Conservation (phyloP, 2,888 invertebrate species). For the Machimus atricapillus region DNA sequence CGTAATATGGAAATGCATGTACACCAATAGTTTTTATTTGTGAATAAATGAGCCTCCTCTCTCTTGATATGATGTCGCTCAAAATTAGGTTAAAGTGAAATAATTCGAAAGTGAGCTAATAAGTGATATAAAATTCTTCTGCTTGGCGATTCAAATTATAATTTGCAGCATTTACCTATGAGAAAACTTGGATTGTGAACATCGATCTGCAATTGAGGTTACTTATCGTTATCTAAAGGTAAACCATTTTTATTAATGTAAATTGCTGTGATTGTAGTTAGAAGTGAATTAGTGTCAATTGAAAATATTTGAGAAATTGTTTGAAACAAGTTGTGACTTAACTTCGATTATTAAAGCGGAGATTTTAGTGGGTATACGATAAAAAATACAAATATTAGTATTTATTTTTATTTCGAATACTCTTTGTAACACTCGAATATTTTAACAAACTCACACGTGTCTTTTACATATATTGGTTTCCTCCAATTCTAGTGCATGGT, state of each 20-base stretch:
- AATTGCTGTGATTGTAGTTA: background rate
- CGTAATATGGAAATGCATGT: background rate
- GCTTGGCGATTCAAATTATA: background rate
- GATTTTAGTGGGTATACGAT: too few relatives aligned
- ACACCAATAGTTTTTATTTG: background rate
- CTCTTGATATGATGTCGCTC: background rate
- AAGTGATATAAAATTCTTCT: background rate
- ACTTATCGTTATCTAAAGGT: background rate
- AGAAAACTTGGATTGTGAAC: background rate
- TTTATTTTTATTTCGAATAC: too few relatives aligned
- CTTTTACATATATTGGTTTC: too few relatives aligned
- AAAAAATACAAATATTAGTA: too few relatives aligned
- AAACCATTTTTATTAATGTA: background rate
- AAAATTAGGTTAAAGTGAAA: slow-evolving; percentile 18
- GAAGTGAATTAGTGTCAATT: background rate
- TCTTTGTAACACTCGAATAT: too few relatives aligned
- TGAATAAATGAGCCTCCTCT: background rate
- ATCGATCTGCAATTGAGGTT: background rate
- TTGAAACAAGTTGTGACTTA: too few relatives aligned
- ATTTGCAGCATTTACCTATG: background rate
- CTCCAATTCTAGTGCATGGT: too few relatives aligned
- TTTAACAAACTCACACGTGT: too few relatives aligned
- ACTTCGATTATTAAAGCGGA: too few relatives aligned
- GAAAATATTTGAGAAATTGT: background rate
- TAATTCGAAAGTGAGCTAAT: background rate